A percentile compares a stretch with the other conserved stretches of the same genome.
Conservation (phyloP, 2,797 vertebrate genomes). For the Rhadinocentrus ornatus region DNA sequence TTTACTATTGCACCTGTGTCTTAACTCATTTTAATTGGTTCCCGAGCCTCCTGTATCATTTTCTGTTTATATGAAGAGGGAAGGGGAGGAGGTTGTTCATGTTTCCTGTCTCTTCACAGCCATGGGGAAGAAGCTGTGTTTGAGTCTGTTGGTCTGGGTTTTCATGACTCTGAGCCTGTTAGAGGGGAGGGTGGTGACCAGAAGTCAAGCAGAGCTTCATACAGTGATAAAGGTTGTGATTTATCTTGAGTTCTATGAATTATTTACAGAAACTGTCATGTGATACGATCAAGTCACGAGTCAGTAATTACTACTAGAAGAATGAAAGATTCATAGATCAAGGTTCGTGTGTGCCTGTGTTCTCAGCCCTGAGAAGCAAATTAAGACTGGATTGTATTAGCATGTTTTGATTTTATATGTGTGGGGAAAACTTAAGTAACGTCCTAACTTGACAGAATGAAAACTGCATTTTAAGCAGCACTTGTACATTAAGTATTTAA, state of each 20-base stretch:
- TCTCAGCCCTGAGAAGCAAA: too few species aligned
- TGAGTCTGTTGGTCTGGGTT: too few species aligned
- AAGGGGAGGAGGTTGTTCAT: too few species aligned
- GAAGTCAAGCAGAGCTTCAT: too few species aligned
- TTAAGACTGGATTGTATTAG: not conserved
- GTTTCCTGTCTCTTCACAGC: too few species aligned
- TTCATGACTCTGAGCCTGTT: too few species aligned
- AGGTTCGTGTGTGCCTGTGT: conserved; percentile 4
- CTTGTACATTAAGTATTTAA: too few species aligned
- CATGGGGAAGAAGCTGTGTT: too few species aligned
- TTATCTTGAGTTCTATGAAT: conserved; percentile 6
- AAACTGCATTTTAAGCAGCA: not conserved
- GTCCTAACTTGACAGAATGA: not conserved
- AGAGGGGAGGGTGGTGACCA: too few species aligned
- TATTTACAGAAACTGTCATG: conserved; percentile 45
- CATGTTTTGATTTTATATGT: not conserved
- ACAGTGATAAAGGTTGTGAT: not conserved
- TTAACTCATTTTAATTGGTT: not conserved
- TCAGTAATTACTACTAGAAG: not conserved
- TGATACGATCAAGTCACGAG: conserved; percentile 14
- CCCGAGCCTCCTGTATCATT: not conserved
- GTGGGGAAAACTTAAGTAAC: conserved; percentile 6
- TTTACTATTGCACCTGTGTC: not conserved
- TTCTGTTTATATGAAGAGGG: not conserved
- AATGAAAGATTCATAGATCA: conserved; percentile 7